These are phyloP conservation scores for Euspilapteryx auroguttella DNA, from an alignment of 2,888 invertebrate species.

Conservation along the genomic window DNA sequence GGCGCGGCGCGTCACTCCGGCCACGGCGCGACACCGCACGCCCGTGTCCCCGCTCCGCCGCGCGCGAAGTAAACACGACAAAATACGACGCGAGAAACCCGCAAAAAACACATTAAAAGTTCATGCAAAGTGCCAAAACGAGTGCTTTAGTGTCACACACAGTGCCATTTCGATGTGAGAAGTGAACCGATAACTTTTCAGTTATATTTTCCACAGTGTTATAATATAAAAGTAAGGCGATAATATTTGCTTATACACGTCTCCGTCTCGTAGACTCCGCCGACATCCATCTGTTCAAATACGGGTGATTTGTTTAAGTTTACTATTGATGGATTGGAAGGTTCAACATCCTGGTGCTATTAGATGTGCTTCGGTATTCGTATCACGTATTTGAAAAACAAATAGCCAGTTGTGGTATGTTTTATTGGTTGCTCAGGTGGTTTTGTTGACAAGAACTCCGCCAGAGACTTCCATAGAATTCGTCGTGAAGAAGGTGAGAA, in stretches of 20 bases:
- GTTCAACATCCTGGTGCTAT: slow-evolving; percentile 32
- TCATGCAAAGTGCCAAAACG: slow-evolving; percentile 33
- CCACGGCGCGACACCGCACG: slow-evolving; percentile 45
- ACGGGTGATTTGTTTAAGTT: slow-evolving; percentile 36
- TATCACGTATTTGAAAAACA: slow-evolving; percentile 45
- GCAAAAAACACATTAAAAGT: too few species aligned
- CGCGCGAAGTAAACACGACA: slow-evolving; percentile 19
- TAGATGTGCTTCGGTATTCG: slow-evolving; percentile 46
- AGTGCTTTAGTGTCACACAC: slow-evolving; percentile 16
- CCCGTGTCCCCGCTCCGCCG: slow-evolving; percentile 19
- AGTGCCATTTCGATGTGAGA: slow-evolving; percentile 30
- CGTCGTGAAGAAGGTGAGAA: slow-evolving; percentile 27
- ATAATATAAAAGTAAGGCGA: slow-evolving; percentile 10
- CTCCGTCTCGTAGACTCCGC: slow-evolving; percentile 1
- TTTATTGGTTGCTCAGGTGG: slow-evolving; percentile 48
- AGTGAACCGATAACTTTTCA: slow-evolving; percentile 16
- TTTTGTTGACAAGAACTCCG: slow-evolving; percentile 23
- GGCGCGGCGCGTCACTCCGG: slow-evolving; percentile 47
- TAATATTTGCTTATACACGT: slow-evolving; percentile 3
- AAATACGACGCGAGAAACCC: slow-evolving; percentile 17
- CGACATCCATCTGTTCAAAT: slow-evolving; percentile 19
- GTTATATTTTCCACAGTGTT: not conserved
- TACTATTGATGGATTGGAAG: slow-evolving; percentile 42
- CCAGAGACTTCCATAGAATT: slow-evolving; percentile 22
- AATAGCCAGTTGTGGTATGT: slow-evolving; percentile 27